These are phyloP conservation scores for Ceraclea dissimilis DNA, from an alignment of 2,888 invertebrate species.

Conservation along the genomic window DNA sequence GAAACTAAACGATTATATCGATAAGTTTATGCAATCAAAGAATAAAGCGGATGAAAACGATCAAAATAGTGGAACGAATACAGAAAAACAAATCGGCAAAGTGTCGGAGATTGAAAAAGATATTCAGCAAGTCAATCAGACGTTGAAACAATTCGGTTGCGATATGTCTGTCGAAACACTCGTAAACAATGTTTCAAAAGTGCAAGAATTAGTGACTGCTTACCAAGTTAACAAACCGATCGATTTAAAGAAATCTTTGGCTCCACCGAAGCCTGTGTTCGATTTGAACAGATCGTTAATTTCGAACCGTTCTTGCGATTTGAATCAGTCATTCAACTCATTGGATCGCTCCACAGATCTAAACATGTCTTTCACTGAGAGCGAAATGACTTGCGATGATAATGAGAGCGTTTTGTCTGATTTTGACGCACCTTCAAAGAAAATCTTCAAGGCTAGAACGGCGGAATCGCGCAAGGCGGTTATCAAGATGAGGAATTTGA, in stretches of 20 bases:
- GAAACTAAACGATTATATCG: slow-evolving; percentile 28
- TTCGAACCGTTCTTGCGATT: not conserved
- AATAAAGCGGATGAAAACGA: not conserved
- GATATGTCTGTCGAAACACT: slow-evolving; percentile 11
- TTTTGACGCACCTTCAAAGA: slow-evolving; percentile 3
- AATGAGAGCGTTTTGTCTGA: not conserved
- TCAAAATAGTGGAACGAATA: not conserved
- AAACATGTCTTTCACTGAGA: slow-evolving; percentile 1
- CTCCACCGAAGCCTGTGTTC: not conserved
- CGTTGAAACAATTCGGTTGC: slow-evolving; percentile 22
- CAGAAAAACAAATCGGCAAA: not conserved
- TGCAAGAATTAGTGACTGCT: not conserved
- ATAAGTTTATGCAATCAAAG: slow-evolving; percentile 27
- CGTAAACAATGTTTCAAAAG: slow-evolving; percentile 1
- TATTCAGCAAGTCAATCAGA: slow-evolving; percentile 23
- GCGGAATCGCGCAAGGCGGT: slow-evolving; percentile 13
- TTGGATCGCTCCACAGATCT: not conserved
- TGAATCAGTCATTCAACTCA: not conserved
- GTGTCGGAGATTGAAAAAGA: slow-evolving; percentile 17
- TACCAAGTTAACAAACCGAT: not conserved
- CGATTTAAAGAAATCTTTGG: not conserved
- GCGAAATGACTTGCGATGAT: not conserved
- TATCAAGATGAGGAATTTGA: slow-evolving; percentile 5
- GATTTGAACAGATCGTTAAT: not conserved
- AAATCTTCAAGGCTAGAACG: slow-evolving; percentile 18